phyloP scores from a whole-genome alignment of 2,113 vertebrate species.

The Dissostichus mawsoni region DNA sequence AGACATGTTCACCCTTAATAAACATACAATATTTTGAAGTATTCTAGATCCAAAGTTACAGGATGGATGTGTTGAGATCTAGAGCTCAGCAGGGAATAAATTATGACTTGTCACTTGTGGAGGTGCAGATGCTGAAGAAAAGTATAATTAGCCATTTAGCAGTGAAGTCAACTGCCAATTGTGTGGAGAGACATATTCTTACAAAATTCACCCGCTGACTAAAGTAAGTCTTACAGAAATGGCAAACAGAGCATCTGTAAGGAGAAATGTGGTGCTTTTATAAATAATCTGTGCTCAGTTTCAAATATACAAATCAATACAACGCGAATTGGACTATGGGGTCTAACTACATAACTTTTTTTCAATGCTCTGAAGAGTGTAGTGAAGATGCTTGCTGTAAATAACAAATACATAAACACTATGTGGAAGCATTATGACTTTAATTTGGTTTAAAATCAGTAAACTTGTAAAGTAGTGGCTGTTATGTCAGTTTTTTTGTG shows the following conservation, averaged over 20 bases:
- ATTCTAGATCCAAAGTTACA: constrained; percentile 3
- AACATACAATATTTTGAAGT: background rate
- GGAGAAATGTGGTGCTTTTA: background rate
- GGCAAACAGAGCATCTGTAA: background rate
- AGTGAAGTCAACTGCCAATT: constrained; percentile 15
- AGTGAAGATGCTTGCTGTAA: background rate
- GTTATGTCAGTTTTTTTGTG: background rate
- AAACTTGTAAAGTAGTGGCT: background rate
- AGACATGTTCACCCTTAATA: constrained; percentile 1
- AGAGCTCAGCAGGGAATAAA: constrained; percentile 52
- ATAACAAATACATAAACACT: background rate
- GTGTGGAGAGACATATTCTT: background rate
- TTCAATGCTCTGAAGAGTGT: background rate
- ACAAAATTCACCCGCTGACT: no score
- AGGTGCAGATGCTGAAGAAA: constrained; percentile 32
- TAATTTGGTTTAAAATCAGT: background rate
- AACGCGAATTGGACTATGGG: background rate
- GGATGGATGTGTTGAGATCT: constrained; percentile 18
- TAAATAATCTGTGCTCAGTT: background rate
- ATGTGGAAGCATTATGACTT: background rate
- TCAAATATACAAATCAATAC: background rate
- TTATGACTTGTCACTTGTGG: constrained; percentile 39
- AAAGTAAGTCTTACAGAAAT: background rate
- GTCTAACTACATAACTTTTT: background rate
- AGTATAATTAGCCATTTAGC: constrained; percentile 5